Conservation (phyloP, 1,140 invertebrate species). For the Planococcus citri region DNA sequence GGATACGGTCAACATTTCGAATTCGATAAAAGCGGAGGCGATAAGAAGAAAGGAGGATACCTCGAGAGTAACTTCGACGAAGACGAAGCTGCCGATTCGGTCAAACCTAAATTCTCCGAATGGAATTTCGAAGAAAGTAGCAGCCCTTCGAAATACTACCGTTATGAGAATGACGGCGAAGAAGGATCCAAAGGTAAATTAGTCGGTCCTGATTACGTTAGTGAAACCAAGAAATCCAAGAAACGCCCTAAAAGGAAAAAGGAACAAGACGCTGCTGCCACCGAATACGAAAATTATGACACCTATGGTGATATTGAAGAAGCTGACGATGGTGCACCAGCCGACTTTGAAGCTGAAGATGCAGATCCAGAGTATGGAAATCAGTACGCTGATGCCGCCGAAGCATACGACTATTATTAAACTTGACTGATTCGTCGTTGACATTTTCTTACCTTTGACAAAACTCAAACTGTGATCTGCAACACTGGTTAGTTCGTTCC, state of each 20-base stretch:
- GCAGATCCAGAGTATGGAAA: constrained; percentile 24
- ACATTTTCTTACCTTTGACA: neutral
- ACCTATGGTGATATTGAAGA: constrained; percentile 23
- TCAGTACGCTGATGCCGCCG: constrained; percentile 22
- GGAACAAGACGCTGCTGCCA: constrained; percentile 22
- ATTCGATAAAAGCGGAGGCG: constrained; percentile 13
- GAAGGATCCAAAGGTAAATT: neutral
- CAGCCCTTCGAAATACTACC: constrained; percentile 22
- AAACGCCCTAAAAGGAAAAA: constrained; percentile 17
- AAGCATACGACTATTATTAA: constrained; percentile 24
- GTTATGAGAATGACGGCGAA: constrained; percentile 15
- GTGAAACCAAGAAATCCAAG: neutral
- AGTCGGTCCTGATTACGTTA: neutral
- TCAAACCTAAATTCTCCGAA: constrained; percentile 22
- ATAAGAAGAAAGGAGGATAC: constrained; percentile 12
- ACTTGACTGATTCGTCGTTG: neutral
- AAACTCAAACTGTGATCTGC: constrained; percentile 5
- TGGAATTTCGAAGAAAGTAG: constrained; percentile 26
- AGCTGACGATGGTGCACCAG: constrained; percentile 22
- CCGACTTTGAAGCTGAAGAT: constrained; percentile 22
- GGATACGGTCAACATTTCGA: constrained; percentile 19
- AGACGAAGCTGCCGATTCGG: constrained; percentile 17
- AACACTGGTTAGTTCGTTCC: constrained; percentile 1
- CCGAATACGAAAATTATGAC: constrained; percentile 28
- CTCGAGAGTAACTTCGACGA: constrained; percentile 17